Evolutionary conservation across 2,888 invertebrate genomes (phyloP).

Genomic region (Sylvicola cinctus): DNA sequence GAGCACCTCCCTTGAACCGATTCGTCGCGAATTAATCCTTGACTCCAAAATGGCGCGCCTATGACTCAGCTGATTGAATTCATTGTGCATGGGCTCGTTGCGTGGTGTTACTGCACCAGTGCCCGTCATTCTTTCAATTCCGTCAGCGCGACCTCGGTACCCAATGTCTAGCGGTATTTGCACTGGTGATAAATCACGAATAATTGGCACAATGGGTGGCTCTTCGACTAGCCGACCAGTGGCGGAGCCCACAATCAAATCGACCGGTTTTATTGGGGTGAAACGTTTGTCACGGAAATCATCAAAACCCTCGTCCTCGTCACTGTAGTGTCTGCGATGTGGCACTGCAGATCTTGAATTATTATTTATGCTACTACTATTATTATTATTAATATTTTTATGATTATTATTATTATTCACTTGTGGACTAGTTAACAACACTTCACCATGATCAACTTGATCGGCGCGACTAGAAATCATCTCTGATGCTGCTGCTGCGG

Average conservation of each 20-base stretch:
- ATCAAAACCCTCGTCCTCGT: slow-evolving; percentile 67
- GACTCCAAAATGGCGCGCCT: slow-evolving; percentile 56
- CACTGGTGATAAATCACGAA: slow-evolving; percentile 33
- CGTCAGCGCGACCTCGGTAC: slow-evolving; percentile 40
- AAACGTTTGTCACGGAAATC: too few relatives aligned
- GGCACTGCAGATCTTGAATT: too few relatives aligned
- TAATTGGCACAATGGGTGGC: slow-evolving; percentile 41
- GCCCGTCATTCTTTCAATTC: too few relatives aligned
- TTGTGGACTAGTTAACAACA: neutral
- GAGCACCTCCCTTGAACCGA: slow-evolving; percentile 22
- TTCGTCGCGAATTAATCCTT: slow-evolving; percentile 36
- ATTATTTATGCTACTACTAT: slow-evolving; percentile 1
- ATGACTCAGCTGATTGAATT: slow-evolving; percentile 43
- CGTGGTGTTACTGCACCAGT: too few relatives aligned
- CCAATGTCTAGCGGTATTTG: slow-evolving; percentile 7
- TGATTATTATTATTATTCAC: neutral
- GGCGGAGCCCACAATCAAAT: too few relatives aligned
- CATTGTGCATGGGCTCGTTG: slow-evolving; percentile 27
- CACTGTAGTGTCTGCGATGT: slow-evolving; percentile 39
- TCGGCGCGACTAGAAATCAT: neutral
- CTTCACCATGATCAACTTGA: neutral
- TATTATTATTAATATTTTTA: neutral
- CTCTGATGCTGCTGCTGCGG: neutral
- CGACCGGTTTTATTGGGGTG: too few relatives aligned
- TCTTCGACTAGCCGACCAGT: slow-evolving; percentile 16